phyloP scores from a whole-genome alignment of 2,113 vertebrate species.

The Genyomyrus donnyi region DNA sequence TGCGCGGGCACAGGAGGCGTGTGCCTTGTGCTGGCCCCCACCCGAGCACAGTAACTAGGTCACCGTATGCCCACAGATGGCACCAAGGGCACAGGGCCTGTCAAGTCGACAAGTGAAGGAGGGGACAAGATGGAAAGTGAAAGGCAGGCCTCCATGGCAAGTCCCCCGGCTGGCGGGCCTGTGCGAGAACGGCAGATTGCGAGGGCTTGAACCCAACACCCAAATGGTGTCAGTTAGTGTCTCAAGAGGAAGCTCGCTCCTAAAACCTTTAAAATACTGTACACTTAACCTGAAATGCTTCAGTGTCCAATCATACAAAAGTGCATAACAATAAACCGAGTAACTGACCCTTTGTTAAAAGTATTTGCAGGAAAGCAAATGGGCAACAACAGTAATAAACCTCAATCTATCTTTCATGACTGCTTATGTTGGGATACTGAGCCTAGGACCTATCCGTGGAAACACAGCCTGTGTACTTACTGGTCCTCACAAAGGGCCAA shows the following conservation, averaged over 20 bases:
- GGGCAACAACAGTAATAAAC: background rate
- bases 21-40: constrained; percentile 38
- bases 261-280: background rate
- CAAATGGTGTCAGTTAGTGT: background rate
- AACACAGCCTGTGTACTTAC: background rate
- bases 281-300: background rate
- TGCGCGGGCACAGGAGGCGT: background rate
- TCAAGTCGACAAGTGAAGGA: constrained; percentile 26
- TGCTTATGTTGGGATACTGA: background rate
- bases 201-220: background rate
- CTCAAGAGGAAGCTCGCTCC: background rate
- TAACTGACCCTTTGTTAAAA: background rate
- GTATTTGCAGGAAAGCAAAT: background rate
- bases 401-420: background rate
- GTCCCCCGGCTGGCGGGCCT: background rate
- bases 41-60: constrained; percentile 42
- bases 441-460: background rate
- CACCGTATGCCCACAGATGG: constrained; percentile 32
- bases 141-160: background rate
- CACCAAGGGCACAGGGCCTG: constrained; percentile 38
- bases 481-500: background rate
- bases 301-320: background rate
- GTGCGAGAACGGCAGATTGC: background rate
- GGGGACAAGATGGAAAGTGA: constrained; percentile 5
- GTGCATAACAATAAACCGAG: background rate